Evolutionary conservation across 2,888 invertebrate genomes (phyloP).

Genomic region (Rhyacophila evoluta): DNA sequence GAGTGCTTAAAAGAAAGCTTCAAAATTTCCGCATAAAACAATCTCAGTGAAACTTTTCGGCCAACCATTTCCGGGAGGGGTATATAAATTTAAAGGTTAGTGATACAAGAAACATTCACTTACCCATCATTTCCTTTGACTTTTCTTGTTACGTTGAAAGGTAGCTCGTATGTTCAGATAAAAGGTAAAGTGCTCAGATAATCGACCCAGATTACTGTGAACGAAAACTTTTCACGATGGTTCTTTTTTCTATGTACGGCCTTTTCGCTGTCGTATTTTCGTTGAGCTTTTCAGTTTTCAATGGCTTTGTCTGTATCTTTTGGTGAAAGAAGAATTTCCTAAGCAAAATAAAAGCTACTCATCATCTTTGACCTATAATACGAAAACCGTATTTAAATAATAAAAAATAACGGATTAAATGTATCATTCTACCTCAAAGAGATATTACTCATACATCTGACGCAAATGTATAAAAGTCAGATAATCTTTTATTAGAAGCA

Average conservation of each 20-base stretch:
- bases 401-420: background rate
- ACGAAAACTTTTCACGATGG: constrained; percentile 13
- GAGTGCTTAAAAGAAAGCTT: too few species aligned
- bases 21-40: background rate
- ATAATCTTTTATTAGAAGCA: too few species aligned
- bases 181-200: constrained; percentile 34
- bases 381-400: background rate
- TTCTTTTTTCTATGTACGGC: constrained; percentile 13
- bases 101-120: constrained; percentile 38
- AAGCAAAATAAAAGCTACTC: background rate
- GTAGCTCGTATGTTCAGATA: constrained; percentile 24
- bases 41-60: background rate
- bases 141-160: constrained; percentile 32
- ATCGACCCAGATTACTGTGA: constrained; percentile 29
- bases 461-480: too few species aligned
- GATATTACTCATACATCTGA: too few species aligned
- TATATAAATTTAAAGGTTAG: constrained; percentile 36
- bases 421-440: background rate
- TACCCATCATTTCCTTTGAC: constrained; percentile 47
- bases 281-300: constrained; percentile 24
- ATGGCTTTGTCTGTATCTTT: constrained; percentile 2
- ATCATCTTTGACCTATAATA: constrained; percentile 2
- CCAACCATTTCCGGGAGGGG: background rate
- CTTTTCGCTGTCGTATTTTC: constrained; percentile 22
- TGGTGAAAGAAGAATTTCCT: background rate